Conservation (phyloP, 2,888 invertebrate species). For the Elgonia sp. region DNA sequence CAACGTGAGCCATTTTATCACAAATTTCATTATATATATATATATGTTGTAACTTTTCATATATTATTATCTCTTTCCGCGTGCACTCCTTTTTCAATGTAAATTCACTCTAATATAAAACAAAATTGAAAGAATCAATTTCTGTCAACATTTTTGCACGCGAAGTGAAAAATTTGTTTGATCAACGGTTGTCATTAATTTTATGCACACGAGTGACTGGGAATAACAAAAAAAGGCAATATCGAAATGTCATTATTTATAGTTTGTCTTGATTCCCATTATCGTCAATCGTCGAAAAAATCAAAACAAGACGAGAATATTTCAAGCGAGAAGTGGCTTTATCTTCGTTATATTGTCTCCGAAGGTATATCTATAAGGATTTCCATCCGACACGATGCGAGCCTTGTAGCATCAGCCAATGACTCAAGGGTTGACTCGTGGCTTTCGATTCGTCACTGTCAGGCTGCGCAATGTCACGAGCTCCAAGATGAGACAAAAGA, state of each 20-base stretch:
- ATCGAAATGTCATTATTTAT: constrained; percentile 71
- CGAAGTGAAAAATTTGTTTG: neutral
- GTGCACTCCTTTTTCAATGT: too few species aligned
- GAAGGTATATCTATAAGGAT: constrained; percentile 71
- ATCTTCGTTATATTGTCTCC: constrained; percentile 73
- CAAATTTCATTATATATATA: too few species aligned
- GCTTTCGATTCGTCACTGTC: constrained; percentile 87
- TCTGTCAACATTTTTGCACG: constrained; percentile 8
- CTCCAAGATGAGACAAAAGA: constrained; percentile 86
- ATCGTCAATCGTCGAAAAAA: constrained; percentile 65
- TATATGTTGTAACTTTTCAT: too few species aligned
- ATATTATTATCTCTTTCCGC: too few species aligned
- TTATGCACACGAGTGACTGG: constrained; percentile 19
- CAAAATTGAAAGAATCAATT: neutral
- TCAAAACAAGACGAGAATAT: constrained; percentile 67
- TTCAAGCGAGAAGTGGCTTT: constrained; percentile 66
- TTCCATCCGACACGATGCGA: constrained; percentile 67
- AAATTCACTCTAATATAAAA: too few species aligned
- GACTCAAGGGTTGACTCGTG: constrained; percentile 85
- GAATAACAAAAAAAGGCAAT: constrained; percentile 32
- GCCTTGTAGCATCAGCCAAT: constrained; percentile 78
- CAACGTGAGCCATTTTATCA: too few species aligned
- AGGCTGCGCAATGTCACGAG: constrained; percentile 85
- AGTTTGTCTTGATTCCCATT: constrained; percentile 66
- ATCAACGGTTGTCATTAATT: constrained; percentile 27